Base-by-base conservation (phyloP, 1,140 invertebrate species). In the Macrobrachium rosenbergii region DNA sequence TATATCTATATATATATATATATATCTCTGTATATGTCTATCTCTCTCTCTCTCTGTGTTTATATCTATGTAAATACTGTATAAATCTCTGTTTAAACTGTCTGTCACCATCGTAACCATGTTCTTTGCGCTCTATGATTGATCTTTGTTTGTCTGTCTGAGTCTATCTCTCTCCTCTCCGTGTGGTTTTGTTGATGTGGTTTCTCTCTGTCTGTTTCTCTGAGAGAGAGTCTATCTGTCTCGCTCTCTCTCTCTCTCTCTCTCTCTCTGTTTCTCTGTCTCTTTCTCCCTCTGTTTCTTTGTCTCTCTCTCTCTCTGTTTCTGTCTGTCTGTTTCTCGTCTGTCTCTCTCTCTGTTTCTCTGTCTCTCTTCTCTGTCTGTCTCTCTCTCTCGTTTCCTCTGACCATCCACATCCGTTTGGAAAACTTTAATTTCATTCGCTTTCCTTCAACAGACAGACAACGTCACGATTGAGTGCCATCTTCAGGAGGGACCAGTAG, bases 161-260 rank as follows among this genome's bases (percentile, higher is more conserved):
- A 45, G 75, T 77, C 28, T 52, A 45, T 77, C 14, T 52, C 14
- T 77, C 28, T 77, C 52, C 28, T 77, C n/a, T 77, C 28, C 52
- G 37, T 77, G 75, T 77, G 75, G 37, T 28, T 77, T 28, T 73
- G 69, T 73, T 23, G 28, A 43, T 73, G 69, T 73, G 69, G 28
- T 73, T 43, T 73, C 69, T 75, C 72, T 75, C 72, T 75, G 28
- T 75, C 72, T 73, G 7, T 73, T n/a, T 73, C 72, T 73, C 72
- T 73, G 7, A n/a, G n/a, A n/a, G n/a, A n/a, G n/a, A n/a, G n/a
- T n/a, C n/a, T n/a, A n/a, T n/a, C n/a, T n/a, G n/a, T n/a, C n/a
- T n/a, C n/a, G n/a, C n/a, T 73, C 72, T 73, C 72, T 73, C 72
- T 73, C 72, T 73, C 72, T 73, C 72, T 73, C 72, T n/a, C n/a